Percentiles rank a stretch among this genome's conserved stretches.
phyloP scores from a whole-genome alignment of 2,888 invertebrate species.

The Drosophila neotestacea region DNA sequence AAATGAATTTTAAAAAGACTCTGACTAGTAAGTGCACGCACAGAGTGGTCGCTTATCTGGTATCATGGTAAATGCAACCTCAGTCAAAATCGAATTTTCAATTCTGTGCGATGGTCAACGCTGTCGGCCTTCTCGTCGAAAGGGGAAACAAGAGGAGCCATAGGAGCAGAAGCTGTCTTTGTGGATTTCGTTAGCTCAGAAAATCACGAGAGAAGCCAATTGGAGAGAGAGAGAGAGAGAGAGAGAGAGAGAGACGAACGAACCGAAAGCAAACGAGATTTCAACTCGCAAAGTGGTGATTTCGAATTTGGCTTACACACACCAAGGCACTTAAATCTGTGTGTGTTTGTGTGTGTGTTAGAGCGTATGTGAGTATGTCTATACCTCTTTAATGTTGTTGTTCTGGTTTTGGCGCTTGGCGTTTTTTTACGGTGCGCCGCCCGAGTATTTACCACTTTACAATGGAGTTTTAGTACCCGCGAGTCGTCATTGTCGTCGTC shows the following conservation, averaged over 20 bases:
- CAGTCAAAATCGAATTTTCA: slow-evolving; percentile 16
- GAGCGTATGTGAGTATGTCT: slow-evolving; percentile 39
- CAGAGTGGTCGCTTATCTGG: slow-evolving; percentile 17
- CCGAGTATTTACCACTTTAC: slow-evolving; percentile 82
- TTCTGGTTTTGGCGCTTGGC: slow-evolving; percentile 80
- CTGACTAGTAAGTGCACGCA: neutral
- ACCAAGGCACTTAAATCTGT: slow-evolving; percentile 10
- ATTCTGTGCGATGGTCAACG: slow-evolving; percentile 5
- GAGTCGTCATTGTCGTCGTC: slow-evolving; percentile 83
- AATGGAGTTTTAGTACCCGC: slow-evolving; percentile 82
- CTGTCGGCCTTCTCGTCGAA: neutral
- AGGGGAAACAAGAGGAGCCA: slow-evolving; percentile 4
- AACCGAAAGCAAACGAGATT: slow-evolving; percentile 71
- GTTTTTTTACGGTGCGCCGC: slow-evolving; percentile 81
- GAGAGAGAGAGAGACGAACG: slow-evolving; percentile 59
- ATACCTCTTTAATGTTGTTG: slow-evolving; percentile 75
- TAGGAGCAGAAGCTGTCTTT: slow-evolving; percentile 4
- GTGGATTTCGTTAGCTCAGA: slow-evolving; percentile 16
- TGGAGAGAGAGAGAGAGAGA: neutral
- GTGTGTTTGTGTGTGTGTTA: slow-evolving; percentile 18
- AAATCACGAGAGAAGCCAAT: slow-evolving; percentile 64
- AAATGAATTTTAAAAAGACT: too few relatives aligned
- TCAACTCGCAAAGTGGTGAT: slow-evolving; percentile 78
- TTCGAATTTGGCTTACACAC: slow-evolving; percentile 66
- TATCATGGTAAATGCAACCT: slow-evolving; percentile 26